Conservation (phyloP, 2,113 vertebrate species). For the Coracopsis vasa region DNA sequence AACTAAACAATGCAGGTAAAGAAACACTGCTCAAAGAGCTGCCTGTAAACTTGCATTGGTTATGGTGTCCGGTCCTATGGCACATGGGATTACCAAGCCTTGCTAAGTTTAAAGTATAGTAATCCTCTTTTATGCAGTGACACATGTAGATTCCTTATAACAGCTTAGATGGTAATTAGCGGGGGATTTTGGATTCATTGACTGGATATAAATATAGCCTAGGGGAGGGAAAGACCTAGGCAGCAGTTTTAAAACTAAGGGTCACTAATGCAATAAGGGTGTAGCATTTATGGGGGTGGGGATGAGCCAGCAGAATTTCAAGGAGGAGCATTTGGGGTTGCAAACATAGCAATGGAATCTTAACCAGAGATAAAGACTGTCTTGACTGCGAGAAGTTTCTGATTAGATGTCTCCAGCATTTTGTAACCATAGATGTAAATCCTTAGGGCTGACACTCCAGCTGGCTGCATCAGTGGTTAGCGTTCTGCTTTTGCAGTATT, state of each 20-base stretch:
- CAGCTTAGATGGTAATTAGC: conserved; percentile 60
- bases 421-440: not conserved
- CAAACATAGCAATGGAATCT: not conserved
- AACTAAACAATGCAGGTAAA: not conserved
- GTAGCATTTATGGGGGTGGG: not conserved
- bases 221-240: conserved; percentile 4
- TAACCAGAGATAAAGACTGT: not conserved
- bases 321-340: not conserved
- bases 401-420: not conserved
- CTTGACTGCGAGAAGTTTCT: not conserved
- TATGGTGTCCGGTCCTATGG: not conserved
- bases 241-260: not conserved
- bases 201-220: conserved; percentile 40
- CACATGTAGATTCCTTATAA: conserved; percentile 34
- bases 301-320: conserved; percentile 18
- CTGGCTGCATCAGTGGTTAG: not conserved
- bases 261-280: not conserved
- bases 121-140: conserved; percentile 55
- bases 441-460: not conserved
- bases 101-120: conserved; percentile 44
- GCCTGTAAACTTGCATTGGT: not conserved
- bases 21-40: not conserved
- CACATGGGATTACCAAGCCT: conserved; percentile 32
- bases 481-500: not conserved
- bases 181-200: conserved; percentile 3